Evolutionary conservation across 2,113 vertebrate genomes (phyloP).

Genomic region (Casuarius casuarius): DNA sequence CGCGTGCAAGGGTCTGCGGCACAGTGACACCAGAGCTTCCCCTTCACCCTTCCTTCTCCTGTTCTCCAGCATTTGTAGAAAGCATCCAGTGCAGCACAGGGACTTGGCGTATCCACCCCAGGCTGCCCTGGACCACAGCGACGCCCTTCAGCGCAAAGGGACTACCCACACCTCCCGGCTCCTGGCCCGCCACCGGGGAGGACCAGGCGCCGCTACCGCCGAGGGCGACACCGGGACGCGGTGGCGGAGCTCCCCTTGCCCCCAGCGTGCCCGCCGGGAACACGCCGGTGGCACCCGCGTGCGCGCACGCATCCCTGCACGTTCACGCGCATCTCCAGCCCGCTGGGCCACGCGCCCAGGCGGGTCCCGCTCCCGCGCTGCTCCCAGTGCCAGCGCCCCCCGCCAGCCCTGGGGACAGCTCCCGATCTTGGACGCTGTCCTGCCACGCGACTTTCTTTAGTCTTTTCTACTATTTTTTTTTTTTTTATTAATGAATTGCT

Average conservation of each 20-base stretch:
- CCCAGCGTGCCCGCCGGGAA: background rate
- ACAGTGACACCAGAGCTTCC: background rate
- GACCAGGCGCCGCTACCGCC: no score
- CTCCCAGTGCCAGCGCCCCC: no score
- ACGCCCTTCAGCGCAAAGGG: background rate
- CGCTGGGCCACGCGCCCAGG: accelerated
- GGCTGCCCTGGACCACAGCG: background rate
- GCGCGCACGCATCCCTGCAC: no score
- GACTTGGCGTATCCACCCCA: background rate
- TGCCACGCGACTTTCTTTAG: accelerated
- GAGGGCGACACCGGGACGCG: accelerated
- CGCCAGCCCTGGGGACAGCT: no score
- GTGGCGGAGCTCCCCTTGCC: background rate
- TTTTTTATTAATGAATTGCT: background rate
- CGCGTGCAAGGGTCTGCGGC: background rate
- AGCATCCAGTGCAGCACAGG: background rate
- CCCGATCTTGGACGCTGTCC: background rate
- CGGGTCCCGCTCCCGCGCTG: no score
- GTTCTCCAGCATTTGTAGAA: accelerated
- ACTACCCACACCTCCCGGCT: background rate
- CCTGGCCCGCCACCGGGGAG: background rate
- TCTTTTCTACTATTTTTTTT: background rate
- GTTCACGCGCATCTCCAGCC: no score
- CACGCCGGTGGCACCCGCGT: background rate
- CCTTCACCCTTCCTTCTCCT: background rate